Evolutionary conservation across 2,888 invertebrate genomes (phyloP), one percentile per base, ranked within the genome.

Genomic region (Melinopterus prodromus): DNA sequence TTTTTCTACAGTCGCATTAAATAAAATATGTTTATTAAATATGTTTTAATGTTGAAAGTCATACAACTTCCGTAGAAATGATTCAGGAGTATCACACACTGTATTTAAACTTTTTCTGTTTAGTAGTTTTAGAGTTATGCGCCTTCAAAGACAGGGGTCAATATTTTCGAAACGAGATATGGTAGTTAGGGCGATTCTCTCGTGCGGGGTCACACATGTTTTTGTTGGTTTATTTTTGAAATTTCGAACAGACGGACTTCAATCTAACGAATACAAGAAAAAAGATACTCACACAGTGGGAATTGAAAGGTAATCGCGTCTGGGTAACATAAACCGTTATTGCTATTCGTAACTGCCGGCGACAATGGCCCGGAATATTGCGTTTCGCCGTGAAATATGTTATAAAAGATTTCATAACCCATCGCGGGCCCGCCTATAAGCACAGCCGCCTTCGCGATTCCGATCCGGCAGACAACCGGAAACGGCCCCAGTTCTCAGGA

Each of bases 401-500:
- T 74, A 74, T 74, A 26, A 74, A 74, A n/a, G 74, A 74, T 74
- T 74, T 53, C 53, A 70, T 71, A 77, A 37, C 76, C 37, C 69
- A 16, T 53, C 37, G 37, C 37, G 37, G 38, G 53, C 53, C 53
- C 12, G 53, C 53, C 53, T 53, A 53, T 74, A 16, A 26, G 37
- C n/a, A 36, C 37, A 80, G 71, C 74, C 69, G 16, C 77, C 79
- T 80, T 78, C 70, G 38, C 79, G 70, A 78, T 77, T 77, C 70
- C 77, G 79, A 16, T 80, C 72, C 69, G n/a, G 15, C 79, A 79
- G 78, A 76, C 79, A 70, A 78, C 78, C 82, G 83, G 83, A 83
- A 83, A 83, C 81, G 72, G 81, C 81, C 79, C 78, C 76, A 53
- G 78, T 79, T 78, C 16, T 12, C 82, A 76, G 83, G 82, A 83